Evolutionary conservation across 2,888 invertebrate species (phyloP).

Genomic region (Abrostola tripartita): DNA sequence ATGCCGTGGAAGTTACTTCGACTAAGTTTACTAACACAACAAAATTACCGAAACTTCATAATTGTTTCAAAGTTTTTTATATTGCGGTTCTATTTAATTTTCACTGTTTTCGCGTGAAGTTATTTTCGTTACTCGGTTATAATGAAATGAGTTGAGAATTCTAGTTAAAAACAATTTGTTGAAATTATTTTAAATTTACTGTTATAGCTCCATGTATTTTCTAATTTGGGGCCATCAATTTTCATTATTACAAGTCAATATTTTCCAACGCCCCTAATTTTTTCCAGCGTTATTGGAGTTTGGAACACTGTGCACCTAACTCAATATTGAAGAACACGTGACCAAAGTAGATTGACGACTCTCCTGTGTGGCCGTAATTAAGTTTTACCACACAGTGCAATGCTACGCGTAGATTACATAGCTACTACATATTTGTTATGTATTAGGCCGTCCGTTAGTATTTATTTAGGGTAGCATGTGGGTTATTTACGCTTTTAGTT

Average conservation of each 20-base stretch:
- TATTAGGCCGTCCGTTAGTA: conserved; percentile 26
- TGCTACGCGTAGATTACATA: conserved; percentile 42
- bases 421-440: conserved; percentile 38
- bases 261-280: conserved; percentile 63
- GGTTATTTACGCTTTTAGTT: conserved; percentile 3
- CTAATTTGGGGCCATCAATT: conserved; percentile 34
- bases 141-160: conserved; percentile 12
- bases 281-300: conserved; percentile 60
- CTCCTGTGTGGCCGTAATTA: conserved; percentile 71
- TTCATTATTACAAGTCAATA: conserved; percentile 53
- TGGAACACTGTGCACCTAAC: conserved; percentile 62
- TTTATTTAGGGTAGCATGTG: conserved; percentile 39
- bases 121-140: conserved; percentile 23
- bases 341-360: conserved; percentile 71
- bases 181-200: conserved; percentile 30
- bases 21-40: conserved; percentile 58
- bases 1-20: conserved; percentile 58
- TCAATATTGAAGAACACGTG: conserved; percentile 77
- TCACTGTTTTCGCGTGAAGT: conserved; percentile 31
- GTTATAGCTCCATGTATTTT: conserved; percentile 29
- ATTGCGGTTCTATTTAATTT: conserved; percentile 56
- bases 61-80: conserved; percentile 62
- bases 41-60: conserved; percentile 65
- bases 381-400: conserved; percentile 52
- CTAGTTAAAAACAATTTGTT: conserved; percentile 16